These are phyloP conservation scores for Myxocyprinus asiaticus DNA, from an alignment of 2,113 vertebrate genomes.

Conservation along the genomic window DNA sequence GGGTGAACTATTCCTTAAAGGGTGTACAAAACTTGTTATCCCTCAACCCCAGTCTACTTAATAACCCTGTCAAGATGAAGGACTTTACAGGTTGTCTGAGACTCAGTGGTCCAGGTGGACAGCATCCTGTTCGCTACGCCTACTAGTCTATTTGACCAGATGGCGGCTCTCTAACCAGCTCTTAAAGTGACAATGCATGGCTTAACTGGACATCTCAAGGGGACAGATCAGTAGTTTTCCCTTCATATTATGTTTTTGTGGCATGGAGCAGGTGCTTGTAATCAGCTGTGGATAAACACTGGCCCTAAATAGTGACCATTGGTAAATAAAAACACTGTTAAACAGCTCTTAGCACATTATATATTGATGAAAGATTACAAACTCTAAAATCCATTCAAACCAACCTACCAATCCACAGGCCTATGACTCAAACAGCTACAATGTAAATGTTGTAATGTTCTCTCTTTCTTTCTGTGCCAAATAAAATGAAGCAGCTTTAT, in stretches of 20 bases:
- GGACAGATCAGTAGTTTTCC: constrained; percentile 17
- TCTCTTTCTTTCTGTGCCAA: constrained; percentile 9
- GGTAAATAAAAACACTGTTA: not conserved
- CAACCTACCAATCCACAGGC: not conserved
- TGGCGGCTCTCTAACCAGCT: constrained; percentile 32
- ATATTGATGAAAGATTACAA: no score
- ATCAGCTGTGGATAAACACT: constrained; percentile 1
- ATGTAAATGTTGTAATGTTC: no score
- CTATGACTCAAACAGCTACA: no score
- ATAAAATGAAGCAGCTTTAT: constrained; percentile 24
- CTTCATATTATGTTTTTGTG: not conserved
- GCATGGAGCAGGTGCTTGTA: constrained; percentile 4
- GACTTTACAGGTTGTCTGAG: constrained; percentile 20
- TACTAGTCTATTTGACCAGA: constrained; percentile 47
- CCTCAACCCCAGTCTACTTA: not conserved
- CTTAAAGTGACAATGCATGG: constrained; percentile 29
- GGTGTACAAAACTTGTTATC: not conserved
- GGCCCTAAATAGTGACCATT: not conserved
- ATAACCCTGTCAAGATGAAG: not conserved
- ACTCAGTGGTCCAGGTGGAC: constrained; percentile 34
- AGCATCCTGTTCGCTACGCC: not conserved
- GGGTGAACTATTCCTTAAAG: not conserved
- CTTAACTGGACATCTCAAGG: constrained; percentile 32
- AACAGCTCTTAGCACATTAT: not conserved
- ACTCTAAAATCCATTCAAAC: no score